A percentile compares a stretch with the other conserved stretches of the same genome.
phyloP scores from a whole-genome alignment of 2,888 invertebrate genomes.

The Yponomeuta plumbellus region DNA sequence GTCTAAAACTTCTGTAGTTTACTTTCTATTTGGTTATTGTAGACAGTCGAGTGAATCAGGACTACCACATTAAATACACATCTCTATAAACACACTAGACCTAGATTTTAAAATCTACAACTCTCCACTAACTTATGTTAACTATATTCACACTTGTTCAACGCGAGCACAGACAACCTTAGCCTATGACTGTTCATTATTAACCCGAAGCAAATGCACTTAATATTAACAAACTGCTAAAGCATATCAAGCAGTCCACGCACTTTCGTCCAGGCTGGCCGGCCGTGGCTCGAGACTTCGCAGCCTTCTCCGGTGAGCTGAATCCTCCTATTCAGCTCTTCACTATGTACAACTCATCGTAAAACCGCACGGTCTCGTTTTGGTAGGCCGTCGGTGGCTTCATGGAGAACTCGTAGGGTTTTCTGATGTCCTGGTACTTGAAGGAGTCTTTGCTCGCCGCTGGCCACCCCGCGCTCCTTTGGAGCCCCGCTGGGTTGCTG shows the following conservation, averaged over 20 bases:
- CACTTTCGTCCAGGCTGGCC: not conserved
- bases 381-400: slow-evolving; percentile 28
- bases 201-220: not conserved
- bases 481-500: slow-evolving; percentile 41
- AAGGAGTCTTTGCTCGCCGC: slow-evolving; percentile 27
- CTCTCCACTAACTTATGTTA: not conserved
- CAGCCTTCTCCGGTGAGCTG: not conserved
- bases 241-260: not conserved
- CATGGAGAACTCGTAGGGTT: slow-evolving; percentile 26
- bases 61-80: too few species aligned
- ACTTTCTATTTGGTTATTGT: too few species aligned
- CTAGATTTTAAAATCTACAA: too few species aligned
- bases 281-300: not conserved
- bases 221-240: not conserved
- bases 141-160: not conserved
- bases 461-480: slow-evolving; percentile 38
- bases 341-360: slow-evolving; percentile 29
- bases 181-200: not conserved
- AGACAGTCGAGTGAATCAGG: too few species aligned
- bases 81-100: too few species aligned
- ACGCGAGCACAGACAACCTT: not conserved
- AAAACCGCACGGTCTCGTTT: slow-evolving; percentile 40
- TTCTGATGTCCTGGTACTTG: slow-evolving; percentile 40
- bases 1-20: too few species aligned
- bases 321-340: not conserved